phyloP scores from a whole-genome alignment of 37 sponge, comb jelly and placozoan genomes.

The Theonella swinhoei region DNA sequence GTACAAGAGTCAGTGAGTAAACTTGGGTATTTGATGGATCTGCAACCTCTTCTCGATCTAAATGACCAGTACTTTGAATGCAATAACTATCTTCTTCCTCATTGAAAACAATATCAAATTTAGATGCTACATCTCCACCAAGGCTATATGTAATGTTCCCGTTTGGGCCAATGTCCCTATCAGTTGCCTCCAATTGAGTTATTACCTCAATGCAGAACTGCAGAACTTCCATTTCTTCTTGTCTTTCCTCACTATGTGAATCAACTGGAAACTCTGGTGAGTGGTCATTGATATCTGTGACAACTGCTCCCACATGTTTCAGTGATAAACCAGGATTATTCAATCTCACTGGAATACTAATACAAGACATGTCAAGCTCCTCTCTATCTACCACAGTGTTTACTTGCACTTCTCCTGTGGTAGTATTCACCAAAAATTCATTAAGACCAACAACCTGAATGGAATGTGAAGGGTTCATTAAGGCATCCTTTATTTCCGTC shows the following conservation, averaged over 20 bases:
- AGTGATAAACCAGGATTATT: background rate
- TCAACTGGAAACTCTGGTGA: background rate
- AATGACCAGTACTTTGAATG: background rate
- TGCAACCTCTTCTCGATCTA: conserved; percentile 10
- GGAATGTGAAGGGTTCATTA: background rate
- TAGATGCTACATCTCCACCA: background rate
- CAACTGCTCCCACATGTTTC: background rate
- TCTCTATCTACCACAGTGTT: background rate
- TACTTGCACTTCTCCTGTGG: background rate
- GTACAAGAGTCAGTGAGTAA: background rate
- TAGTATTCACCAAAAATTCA: background rate
- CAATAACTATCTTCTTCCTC: conserved; percentile 5
- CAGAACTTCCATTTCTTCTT: background rate
- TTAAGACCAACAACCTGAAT: background rate
- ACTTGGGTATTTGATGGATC: background rate
- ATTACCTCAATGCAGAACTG: background rate
- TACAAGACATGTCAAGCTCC: background rate
- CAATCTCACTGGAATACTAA: background rate
- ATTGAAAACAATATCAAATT: background rate
- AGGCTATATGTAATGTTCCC: background rate
- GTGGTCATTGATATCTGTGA: conserved; percentile 28
- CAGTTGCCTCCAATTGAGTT: background rate
- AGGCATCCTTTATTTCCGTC: background rate
- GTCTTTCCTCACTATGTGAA: background rate
- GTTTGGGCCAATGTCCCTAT: conserved; percentile 1